phyloP scores from a whole-genome alignment of 2,113 vertebrate genomes.

The Sylvilagus bachmani region DNA sequence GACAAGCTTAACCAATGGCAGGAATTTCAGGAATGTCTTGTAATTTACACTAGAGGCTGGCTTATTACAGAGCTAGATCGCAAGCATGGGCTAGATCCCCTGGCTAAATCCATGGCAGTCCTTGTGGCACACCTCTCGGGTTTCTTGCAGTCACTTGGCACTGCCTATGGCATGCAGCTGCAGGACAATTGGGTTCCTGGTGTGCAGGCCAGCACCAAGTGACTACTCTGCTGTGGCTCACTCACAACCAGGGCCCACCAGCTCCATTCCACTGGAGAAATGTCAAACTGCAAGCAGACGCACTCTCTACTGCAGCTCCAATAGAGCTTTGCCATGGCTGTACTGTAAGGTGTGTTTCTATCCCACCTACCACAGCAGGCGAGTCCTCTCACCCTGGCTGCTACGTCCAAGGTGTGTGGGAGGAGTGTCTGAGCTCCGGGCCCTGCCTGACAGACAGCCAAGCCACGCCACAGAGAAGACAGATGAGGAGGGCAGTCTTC shows the following conservation, averaged over 20 bases:
- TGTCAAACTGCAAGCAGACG: neutral
- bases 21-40: constrained; percentile 65
- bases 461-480: neutral
- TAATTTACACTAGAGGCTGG: constrained; percentile 43
- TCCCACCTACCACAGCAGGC: neutral
- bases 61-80: constrained; percentile 40
- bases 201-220: neutral
- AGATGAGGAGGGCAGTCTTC: neutral
- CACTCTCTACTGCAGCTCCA: neutral
- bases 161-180: neutral
- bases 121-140: neutral
- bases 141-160: neutral
- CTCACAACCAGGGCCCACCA: neutral
- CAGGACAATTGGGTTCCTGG: neutral
- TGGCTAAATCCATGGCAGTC: neutral
- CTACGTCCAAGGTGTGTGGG: neutral
- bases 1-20: neutral
- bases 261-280: neutral
- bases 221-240: too few species aligned
- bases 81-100: neutral
- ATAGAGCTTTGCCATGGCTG: neutral
- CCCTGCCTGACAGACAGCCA: neutral
- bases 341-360: neutral
- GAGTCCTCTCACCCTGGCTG: neutral
- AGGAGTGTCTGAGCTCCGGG: neutral